Conservation (phyloP, 2,888 invertebrate species). For the Dryadula phaetusa region DNA sequence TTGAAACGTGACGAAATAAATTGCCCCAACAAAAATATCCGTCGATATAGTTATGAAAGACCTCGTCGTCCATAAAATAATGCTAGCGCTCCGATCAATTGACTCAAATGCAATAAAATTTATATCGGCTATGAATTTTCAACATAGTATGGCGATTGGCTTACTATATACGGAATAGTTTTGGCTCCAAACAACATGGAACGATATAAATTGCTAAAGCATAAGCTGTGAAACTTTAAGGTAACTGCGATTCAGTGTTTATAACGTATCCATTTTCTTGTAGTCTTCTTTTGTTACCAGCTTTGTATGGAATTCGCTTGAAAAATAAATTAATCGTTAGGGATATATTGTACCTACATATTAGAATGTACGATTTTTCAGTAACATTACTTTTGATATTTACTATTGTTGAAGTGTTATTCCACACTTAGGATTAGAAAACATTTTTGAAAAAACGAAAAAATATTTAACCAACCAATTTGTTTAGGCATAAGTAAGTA, state of each 20-base stretch:
- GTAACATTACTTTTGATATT: slow-evolving; percentile 10
- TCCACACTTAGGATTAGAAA: too few species aligned
- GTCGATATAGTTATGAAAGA: slow-evolving; percentile 40
- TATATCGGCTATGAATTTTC: slow-evolving; percentile 44
- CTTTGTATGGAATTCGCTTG: neutral
- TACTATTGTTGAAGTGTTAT: too few species aligned
- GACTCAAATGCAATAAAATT: slow-evolving; percentile 42
- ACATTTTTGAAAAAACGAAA: too few species aligned
- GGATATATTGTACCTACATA: neutral
- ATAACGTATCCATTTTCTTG: too few species aligned
- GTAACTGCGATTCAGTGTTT: neutral
- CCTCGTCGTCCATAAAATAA: slow-evolving; percentile 40
- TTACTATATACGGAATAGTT: slow-evolving; percentile 31
- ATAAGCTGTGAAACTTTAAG: neutral
- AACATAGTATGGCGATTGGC: slow-evolving; percentile 39
- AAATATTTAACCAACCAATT: too few species aligned
- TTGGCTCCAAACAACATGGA: slow-evolving; percentile 25
- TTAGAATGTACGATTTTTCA: slow-evolving; percentile 3
- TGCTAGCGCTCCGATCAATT: slow-evolving; percentile 39
- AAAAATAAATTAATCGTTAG: neutral
- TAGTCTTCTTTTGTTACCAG: neutral
- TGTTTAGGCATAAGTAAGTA: too few species aligned
- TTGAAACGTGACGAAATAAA: slow-evolving; percentile 37
- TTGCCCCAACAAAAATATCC: slow-evolving; percentile 32
- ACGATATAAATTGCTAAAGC: neutral